phyloP scores from a whole-genome alignment of 2,113 vertebrate genomes.

The Zosterops borbonicus region DNA sequence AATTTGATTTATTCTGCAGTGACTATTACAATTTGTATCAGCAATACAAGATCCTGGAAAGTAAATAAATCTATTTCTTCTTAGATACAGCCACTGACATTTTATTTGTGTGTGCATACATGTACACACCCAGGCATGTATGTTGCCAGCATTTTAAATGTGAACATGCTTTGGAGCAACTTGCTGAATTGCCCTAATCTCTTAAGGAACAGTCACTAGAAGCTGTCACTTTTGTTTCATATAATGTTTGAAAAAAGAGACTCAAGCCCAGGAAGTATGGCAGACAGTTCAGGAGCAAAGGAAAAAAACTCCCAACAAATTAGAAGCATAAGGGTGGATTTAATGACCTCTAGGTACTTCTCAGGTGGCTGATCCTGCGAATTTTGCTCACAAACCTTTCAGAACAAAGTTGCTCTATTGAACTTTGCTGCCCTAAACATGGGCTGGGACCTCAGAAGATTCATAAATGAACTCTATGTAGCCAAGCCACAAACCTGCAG shows the following conservation, averaged over 20 bases:
- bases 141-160: not conserved
- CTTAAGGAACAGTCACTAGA: slow-evolving; percentile 5
- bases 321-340: slow-evolving; percentile 54
- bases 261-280: slow-evolving; percentile 52
- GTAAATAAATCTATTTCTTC: not conserved
- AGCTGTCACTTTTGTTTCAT: not conserved
- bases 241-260: slow-evolving; percentile 37
- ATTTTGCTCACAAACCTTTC: not conserved
- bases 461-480: not conserved
- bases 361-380: slow-evolving; percentile 13
- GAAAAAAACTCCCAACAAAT: slow-evolving; percentile 43
- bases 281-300: slow-evolving; percentile 52
- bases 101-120: too few species aligned
- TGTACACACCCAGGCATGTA: not conserved
- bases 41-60: not conserved
- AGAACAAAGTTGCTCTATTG: not conserved
- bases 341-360: not conserved
- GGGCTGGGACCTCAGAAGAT: not conserved
- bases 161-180: not conserved
- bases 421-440: not conserved
- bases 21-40: not conserved
- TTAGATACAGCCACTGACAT: not conserved
- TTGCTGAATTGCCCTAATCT: not conserved
- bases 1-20: not conserved
- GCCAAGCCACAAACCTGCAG: not conserved